These are phyloP conservation scores for Formica exsecta DNA, from an alignment of 1,140 invertebrate species.

Conservation along the genomic window DNA sequence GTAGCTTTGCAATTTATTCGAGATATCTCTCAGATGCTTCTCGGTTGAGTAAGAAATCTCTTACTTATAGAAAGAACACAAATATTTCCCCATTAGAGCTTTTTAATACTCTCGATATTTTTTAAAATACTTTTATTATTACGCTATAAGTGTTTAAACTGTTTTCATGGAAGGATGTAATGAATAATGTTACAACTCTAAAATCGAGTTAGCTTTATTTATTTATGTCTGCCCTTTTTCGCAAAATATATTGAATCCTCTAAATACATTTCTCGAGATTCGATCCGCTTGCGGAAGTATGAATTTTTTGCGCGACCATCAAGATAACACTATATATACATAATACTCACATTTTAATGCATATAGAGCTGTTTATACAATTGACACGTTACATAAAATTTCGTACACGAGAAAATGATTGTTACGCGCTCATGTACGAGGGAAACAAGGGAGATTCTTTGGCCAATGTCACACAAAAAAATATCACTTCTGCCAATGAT, in stretches of 20 bases:
- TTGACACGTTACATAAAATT: slow-evolving; percentile 32
- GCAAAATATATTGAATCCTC: slow-evolving; percentile 48
- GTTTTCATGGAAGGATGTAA: not conserved
- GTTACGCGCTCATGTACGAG: not conserved
- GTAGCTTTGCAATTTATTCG: not conserved
- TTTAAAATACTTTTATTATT: slow-evolving; percentile 7
- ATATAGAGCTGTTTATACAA: slow-evolving; percentile 6
- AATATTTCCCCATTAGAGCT: not conserved
- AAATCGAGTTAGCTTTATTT: slow-evolving; percentile 20
- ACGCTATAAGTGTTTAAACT: not conserved
- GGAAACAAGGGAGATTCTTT: slow-evolving; percentile 20
- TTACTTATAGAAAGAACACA: not conserved
- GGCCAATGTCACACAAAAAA: slow-evolving; percentile 19
- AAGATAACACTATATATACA: slow-evolving; percentile 34
- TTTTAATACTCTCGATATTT: too few relatives aligned
- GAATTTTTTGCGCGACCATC: slow-evolving; percentile 23
- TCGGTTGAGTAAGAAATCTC: not conserved
- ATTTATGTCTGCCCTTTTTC: slow-evolving; percentile 17
- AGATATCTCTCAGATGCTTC: not conserved
- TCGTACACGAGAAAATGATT: slow-evolving; percentile 28
- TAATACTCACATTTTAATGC: slow-evolving; percentile 25
- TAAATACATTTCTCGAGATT: not conserved
- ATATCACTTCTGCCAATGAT: not conserved
- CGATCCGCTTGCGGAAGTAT: not conserved
- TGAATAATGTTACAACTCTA: not conserved